phyloP scores from a whole-genome alignment of 2,797 vertebrate species.

The Hylomyscus alleni region DNA sequence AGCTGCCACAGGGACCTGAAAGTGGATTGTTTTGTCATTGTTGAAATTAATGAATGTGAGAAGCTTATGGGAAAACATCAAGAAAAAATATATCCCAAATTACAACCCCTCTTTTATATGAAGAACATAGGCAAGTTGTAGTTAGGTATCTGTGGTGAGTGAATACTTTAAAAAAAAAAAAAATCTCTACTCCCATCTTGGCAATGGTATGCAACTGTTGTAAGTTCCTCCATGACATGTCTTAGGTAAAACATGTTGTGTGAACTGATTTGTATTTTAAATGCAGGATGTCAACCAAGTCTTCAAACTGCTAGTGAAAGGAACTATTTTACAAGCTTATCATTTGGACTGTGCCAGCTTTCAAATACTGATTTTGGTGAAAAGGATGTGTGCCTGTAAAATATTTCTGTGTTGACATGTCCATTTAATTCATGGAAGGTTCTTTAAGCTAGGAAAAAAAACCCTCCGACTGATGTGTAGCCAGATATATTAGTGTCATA shows the following conservation, averaged over 20 bases:
- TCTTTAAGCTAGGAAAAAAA: background rate
- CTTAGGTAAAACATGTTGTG: constrained; percentile 7
- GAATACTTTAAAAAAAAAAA: background rate
- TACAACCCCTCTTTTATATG: background rate
- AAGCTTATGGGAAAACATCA: constrained; percentile 10
- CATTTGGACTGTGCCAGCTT: background rate
- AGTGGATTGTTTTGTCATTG: background rate
- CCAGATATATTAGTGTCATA: background rate
- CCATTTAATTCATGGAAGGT: background rate
- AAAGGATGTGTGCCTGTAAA: background rate
- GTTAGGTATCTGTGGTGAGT: background rate
- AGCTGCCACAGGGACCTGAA: constrained; percentile 16
- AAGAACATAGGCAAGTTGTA: background rate
- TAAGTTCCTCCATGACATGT: background rate
- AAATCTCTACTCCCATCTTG: background rate
- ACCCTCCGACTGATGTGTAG: background rate
- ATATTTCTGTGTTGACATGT: background rate
- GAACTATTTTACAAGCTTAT: constrained; percentile 1
- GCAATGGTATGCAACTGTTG: background rate
- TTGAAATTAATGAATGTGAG: constrained; percentile 31
- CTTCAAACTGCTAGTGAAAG: constrained; percentile 15
- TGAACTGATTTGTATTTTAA: constrained; percentile 18
- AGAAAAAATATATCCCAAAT: background rate
- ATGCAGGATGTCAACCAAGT: background rate
- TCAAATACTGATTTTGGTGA: constrained; percentile 1